Evolutionary conservation across 1,140 invertebrate genomes (phyloP), one percentile per base, ranked within the genome.

Genomic region (Caerostris extrusa): DNA sequence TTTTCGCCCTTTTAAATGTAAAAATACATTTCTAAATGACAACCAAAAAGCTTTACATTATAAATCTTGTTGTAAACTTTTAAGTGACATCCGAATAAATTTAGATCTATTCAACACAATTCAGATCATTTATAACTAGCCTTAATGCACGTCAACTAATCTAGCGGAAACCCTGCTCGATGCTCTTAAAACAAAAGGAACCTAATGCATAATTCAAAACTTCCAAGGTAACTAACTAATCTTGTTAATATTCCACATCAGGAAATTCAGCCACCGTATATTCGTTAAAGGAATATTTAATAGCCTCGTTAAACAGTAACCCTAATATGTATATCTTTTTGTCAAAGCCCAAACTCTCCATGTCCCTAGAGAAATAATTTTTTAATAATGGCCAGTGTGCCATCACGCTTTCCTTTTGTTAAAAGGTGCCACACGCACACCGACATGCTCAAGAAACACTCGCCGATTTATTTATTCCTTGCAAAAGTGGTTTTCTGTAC

Each of bases 241-340:
- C 82, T 83, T 55, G 82, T 83, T 83, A 83, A 19, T 58, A 83
- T 83, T 56, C n/a, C 82, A 57, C 19, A 14, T 14, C 82, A 14
- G 56, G 55, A 57, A 57, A 83, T 34, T 55, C n/a, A 83, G 5
- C n/a, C 82, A 4, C 82, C 55, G 14, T 57, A n/a, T n/a, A 57
- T 58, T 83, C 71, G 71, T 77, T 57, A 58, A 58, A 56, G 17
- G 82, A 83, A 83, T 83, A 83, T 83, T 34, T 83, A 83, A 83
- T 57, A 83, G 56, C 55, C 82, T 56, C 71, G 34, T 77, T 77
- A 77, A 77, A 77, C 71, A 77, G 71, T 77, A 4, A 7, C 50
- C n/a, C 71, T 77, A 77, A 77, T 77, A 71, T n/a, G 69, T 71
- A 71, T 71, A 77, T 77, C 71, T 34, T 77, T 77, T 77, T 50